Evolutionary conservation across 2,888 invertebrate species (phyloP), one percentile per base, ranked within the genome.

Genomic region (Hesperia comma): DNA sequence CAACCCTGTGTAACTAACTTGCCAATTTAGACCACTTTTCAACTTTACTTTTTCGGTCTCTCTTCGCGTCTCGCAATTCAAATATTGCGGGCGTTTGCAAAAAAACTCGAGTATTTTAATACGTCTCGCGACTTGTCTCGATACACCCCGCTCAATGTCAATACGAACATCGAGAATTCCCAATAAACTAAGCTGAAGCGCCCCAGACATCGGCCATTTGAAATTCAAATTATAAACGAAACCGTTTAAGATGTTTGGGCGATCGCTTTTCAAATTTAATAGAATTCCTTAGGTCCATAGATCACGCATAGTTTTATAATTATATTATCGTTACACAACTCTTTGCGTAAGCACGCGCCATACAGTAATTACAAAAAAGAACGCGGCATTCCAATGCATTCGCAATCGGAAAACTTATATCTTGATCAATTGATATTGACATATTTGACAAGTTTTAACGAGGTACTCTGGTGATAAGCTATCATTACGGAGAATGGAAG

Each of bases 201-300:
- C 74, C 78, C 78, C 76, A 79, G 78, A 77, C 74, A 77, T 71
- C 68, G 72, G 70, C 71, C 63, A 80, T 80, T 79, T 79, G 74
- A 80, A 79, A 74, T 83, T 80, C 72, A 80, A 81, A 80, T 82
- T 62, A 46, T 70, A 73, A 70, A 61, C 71, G 72, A 77, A 75
- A 72, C 72, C 71, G 72, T 70, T 74, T 74, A 74, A 76, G 74
- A 75, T 72, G 77, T 76, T 74, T 72, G 74, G 75, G 72, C 68
- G 72, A 72, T 70, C 66, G 69, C 73, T 74, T 74, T 70, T 62
- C 67, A 69, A 68, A 67, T 69, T 62, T 57, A 64, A 68, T 57
- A 60, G 43, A 72, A 58, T 63, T 40, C 32, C 21, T 32, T 21
- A 53, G n/a, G 7, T 37, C 37, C 33, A 32, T 37, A 37, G 19